phyloP scores from a whole-genome alignment of 2,888 invertebrate species.

The Oxytorus armatus region DNA sequence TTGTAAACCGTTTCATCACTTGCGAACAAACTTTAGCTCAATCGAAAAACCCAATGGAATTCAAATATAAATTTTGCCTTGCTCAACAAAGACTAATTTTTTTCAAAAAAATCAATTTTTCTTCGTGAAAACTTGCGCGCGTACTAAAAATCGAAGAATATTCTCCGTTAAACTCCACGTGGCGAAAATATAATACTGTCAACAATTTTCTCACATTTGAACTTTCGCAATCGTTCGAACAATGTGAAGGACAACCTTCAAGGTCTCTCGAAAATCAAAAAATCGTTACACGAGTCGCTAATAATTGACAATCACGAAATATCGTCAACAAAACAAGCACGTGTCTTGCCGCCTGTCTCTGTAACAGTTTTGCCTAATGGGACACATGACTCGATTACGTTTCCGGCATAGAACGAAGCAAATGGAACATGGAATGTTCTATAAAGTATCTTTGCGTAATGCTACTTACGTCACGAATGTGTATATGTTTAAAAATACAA shows the following conservation, averaged over 20 bases:
- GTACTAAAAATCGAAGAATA: too few species aligned
- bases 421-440: not conserved
- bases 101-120: too few species aligned
- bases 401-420: not conserved
- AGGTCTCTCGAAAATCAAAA: conserved; percentile 26
- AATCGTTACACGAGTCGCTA: conserved; percentile 32
- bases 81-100: too few species aligned
- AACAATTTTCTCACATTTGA: not conserved
- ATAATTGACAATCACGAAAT: conserved; percentile 40
- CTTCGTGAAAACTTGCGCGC: too few species aligned
- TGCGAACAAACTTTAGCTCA: too few species aligned
- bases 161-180: too few species aligned
- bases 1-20: too few species aligned
- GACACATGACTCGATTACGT: conserved; percentile 12
- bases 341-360: not conserved
- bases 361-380: not conserved
- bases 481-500: conserved; percentile 14
- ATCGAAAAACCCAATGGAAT: too few species aligned
- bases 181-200: not conserved
- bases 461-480: conserved; percentile 13
- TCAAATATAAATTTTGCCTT: too few species aligned
- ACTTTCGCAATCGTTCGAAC: too few species aligned
- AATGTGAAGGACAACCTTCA: not conserved
- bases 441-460: not conserved
- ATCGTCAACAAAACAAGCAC: not conserved